Evolutionary conservation across 2,113 vertebrate species (phyloP).

Genomic region (Junco hyemalis): DNA sequence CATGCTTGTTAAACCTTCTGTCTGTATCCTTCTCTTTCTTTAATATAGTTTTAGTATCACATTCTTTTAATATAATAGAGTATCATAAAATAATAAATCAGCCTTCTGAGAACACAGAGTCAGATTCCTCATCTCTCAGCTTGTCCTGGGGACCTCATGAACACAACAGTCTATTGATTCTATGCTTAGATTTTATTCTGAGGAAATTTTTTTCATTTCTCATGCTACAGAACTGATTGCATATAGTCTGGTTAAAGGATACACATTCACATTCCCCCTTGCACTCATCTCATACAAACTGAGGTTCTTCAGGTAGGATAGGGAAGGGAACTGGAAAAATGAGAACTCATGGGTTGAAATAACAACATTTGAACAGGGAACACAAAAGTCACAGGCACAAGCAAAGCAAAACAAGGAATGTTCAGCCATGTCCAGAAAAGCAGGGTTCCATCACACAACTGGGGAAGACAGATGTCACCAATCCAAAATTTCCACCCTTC

Average conservation of each 20-base stretch:
- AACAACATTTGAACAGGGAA: background rate
- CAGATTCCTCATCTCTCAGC: too few species aligned
- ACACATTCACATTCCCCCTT: background rate
- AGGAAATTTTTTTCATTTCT: background rate
- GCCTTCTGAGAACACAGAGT: too few species aligned
- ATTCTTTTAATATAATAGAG: too few species aligned
- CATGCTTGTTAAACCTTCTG: too few species aligned
- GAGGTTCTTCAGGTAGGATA: background rate
- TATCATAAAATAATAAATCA: too few species aligned
- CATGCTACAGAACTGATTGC: background rate
- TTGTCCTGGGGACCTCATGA: too few species aligned
- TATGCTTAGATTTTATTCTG: background rate
- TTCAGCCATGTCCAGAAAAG: background rate
- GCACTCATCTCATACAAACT: background rate
- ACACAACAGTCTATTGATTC: background rate
- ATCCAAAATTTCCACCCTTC: background rate
- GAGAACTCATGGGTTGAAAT: rapidly evolving
- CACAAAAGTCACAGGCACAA: background rate
- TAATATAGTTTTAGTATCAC: too few species aligned
- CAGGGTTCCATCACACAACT: background rate
- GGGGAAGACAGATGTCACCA: background rate
- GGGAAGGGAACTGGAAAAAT: background rate
- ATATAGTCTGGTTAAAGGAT: background rate
- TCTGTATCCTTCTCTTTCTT: too few species aligned
- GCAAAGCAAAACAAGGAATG: background rate